Base-by-base conservation (phyloP, 2,113 vertebrate species). In the Scolopax mira region DNA sequence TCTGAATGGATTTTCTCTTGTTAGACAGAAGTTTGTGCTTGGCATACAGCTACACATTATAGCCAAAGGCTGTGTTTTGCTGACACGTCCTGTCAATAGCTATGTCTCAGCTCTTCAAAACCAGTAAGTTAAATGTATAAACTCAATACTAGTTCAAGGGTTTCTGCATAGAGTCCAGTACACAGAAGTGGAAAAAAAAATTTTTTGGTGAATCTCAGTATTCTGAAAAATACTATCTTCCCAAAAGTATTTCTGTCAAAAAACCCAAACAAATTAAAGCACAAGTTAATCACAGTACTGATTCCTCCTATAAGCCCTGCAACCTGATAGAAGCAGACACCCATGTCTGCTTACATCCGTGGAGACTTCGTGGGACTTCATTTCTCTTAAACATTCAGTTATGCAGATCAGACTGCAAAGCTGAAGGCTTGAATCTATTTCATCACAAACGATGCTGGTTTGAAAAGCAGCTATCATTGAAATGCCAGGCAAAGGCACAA, bases 1-100 rank as follows among this genome's bases (percentile, higher is more conserved):
- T 44, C 44, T 84, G 80, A 91, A 89, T n/a, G 81, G 79, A 80
- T 94, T 94, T 90, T 75, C 82, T 85, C 89, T 87, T 65, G 65
- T 87, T 72, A 83, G 42, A 64, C 64, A 48, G 39, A 65, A 92
- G 61, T 81, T 79, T 80, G 64, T 71, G 31, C 51, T 66, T 90
- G 80, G 49, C 60, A 48, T 75, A 39, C 7, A 87, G 62, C 49
- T 81, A 64, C 11, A 28, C 13, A 57, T 79, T 87, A 69, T 10
- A 71, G 70, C n/a, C 66, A 82, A 19, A 58, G 70, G 24, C 79
- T 94, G 79, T 58, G 42, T 55, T 78, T 51, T 90, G 90, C 72
- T 95, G 85, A 67, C 69, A 88, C 18, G 28, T 69, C 17, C 77
- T 86, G 77, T 69, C 80, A 95, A 94, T 88, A 95, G 55, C 57